Base-by-base conservation (phyloP, 2,888 invertebrate genomes). In the Sinopyrophorus schimmeli region DNA sequence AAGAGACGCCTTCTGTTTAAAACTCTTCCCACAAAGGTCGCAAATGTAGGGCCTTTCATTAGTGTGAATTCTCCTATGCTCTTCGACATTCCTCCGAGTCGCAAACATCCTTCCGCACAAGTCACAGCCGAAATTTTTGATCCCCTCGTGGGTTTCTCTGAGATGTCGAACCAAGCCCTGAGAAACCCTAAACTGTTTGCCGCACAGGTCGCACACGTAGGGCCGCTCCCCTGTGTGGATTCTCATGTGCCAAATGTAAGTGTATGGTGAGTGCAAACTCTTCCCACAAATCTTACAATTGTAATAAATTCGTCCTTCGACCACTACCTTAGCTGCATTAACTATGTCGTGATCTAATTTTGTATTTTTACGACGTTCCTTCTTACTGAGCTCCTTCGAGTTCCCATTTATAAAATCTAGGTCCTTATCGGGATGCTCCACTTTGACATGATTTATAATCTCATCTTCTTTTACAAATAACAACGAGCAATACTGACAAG, bases 171-270 rank as follows among this genome's bases (percentile, higher is more conserved):
- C 77, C 15, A 84, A 69, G 0, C 83, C 83, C 68, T 79, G 79
- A 9, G 81, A 81, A n/a, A 83, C 79, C 12, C 84, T 75, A 69
- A 84, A 84, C 63, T 80, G 80, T 58, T 81, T 82, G 2, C 83
- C 84, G 65, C 84, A 84, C 11, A 82, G 63, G 66, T 84, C 82
- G 62, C 84, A 84, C 1, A 81, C 80, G 67, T 79, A 83, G 1
- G 83, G 81, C 31, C 81, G 74, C 68, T 83, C 84, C 1, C 83
- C 83, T 4, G 83, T 80, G 65, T 84, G 84, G 42, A 83, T 83
- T 7, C 83, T 74, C 63, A 76, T 73, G 63, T 84, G 84, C 74
- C 79, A 80, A 27, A 78, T 69, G 62, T 79, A 83, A 0, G 83
- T 82, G 66, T 83, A 82, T 2, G 80, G 71, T 0, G 83, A 81